Evolutionary conservation across 2,113 vertebrate species (phyloP), one percentile per base, ranked within the genome.

Genomic region (Malurus melanocephalus): DNA sequence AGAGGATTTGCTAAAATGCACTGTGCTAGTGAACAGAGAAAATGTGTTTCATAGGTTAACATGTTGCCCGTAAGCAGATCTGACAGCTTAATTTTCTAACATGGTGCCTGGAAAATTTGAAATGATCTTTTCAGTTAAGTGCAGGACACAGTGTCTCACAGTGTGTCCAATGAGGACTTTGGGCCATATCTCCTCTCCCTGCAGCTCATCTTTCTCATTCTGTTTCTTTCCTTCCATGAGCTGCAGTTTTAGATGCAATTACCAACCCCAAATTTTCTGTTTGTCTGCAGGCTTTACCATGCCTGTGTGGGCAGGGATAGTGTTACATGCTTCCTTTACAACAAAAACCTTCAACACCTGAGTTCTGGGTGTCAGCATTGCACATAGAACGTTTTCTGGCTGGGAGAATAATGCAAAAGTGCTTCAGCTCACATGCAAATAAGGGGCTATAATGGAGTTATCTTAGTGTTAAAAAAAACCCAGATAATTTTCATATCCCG

Each of bases 51-150:
- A 40, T 28, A 46, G 69, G 55, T 55, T 67, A 43, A 35, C 81
- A 67, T 94, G 93, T 80, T 88, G 59, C 66, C 68, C 1, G 0
- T 94, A 94, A 96, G 85, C 51, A 83, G 59, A 94, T 89, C 45
- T 95, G 95, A 93, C 92, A 94, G 92, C 55, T 87, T 78, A 76
- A 93, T 90, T 95, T 93, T 81, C 89, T 67, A 85, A 86, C 64
- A 77, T 80, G 52, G 76, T 79, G 51, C 75, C 51, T 46, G 12
- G 42, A 55, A 93, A 92, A 74, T 52, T 59, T 74, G 85, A 92
- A 96, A 92, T 26, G 59, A 76, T 68, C 74, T 93, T 90, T 78
- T 78, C 46, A 64, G 64, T 57, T 66, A 68, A 69, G 30, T 79
- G 45, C 16, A 57, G 68, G 40, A 45, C 42, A 46, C 20, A 10